Conservation (phyloP, 2,797 vertebrate genomes). For the Spinus pinus region DNA sequence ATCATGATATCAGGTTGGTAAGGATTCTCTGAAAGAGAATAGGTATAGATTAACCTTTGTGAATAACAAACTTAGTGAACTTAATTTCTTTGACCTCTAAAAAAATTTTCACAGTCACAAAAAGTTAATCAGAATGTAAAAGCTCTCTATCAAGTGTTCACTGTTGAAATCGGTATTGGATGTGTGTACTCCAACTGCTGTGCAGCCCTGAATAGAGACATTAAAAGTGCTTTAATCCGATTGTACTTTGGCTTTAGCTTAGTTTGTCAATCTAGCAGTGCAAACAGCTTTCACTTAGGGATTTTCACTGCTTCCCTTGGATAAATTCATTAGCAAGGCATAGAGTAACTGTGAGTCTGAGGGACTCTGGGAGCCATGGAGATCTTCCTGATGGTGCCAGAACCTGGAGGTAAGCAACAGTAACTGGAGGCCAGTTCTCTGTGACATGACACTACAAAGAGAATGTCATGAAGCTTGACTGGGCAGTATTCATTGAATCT, state of each 20-base stretch:
- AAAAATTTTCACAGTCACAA: not conserved
- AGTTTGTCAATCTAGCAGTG: not conserved
- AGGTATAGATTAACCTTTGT: not conserved
- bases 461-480: not conserved
- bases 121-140: not conserved
- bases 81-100: not conserved
- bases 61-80: not conserved
- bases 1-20: not conserved
- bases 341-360: not conserved
- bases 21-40: not conserved
- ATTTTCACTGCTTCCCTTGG: not conserved
- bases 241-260: not conserved
- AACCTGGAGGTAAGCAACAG: not conserved
- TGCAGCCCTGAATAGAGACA: not conserved
- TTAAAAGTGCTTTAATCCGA: not conserved
- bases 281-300: not conserved
- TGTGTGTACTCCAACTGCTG: not conserved
- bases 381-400: not conserved
- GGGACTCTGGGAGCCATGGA: not conserved
- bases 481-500: not conserved
- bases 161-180: not conserved
- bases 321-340: not conserved
- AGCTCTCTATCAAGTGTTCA: not conserved
- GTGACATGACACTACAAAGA: not conserved
- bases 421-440: not conserved